A percentile compares a stretch with the other conserved stretches of the same genome.
phyloP scores from a whole-genome alignment of 2,113 vertebrate species.

The Stigmatopora nigra region DNA sequence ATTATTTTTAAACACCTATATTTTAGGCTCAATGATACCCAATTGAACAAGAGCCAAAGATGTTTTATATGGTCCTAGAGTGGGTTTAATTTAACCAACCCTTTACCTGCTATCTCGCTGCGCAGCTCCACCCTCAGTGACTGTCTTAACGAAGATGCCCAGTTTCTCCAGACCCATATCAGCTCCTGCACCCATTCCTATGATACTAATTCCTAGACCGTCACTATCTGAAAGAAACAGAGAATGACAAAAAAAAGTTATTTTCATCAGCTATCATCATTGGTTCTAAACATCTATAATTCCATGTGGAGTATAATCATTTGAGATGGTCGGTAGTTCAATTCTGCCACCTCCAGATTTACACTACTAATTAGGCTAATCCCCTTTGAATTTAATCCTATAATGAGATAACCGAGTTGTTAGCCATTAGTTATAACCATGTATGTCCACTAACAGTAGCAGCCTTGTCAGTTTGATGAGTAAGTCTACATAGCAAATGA shows the following conservation, averaged over 20 bases:
- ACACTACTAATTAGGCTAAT: slow-evolving; percentile 61
- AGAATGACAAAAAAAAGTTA: neutral
- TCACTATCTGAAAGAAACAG: slow-evolving; percentile 73
- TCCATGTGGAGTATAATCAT: slow-evolving; percentile 19
- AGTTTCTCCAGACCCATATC: slow-evolving; percentile 96
- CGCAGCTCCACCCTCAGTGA: slow-evolving; percentile 88
- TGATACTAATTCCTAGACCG: slow-evolving; percentile 94
- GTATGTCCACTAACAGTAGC: slow-evolving; percentile 13
- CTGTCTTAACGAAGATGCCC: slow-evolving; percentile 95
- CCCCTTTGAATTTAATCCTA: slow-evolving; percentile 50
- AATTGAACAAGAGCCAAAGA: too few relatives aligned
- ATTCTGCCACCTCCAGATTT: slow-evolving; percentile 38
- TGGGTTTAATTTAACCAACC: neutral
- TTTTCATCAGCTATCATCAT: neutral
- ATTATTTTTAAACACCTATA: too few relatives aligned
- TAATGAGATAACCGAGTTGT: slow-evolving; percentile 47
- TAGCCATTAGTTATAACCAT: slow-evolving; percentile 23
- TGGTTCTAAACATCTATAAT: neutral
- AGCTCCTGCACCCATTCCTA: slow-evolving; percentile 91
- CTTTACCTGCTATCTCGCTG: slow-evolving; percentile 79
- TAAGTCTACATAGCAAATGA: neutral
- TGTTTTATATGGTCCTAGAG: neutral
- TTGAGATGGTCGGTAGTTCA: slow-evolving; percentile 27
- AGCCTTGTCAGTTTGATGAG: slow-evolving; percentile 4
- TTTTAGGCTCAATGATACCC: too few relatives aligned